Evolutionary conservation across 2,797 vertebrate genomes (phyloP).

Genomic region (Aeoliscus strigatus): DNA sequence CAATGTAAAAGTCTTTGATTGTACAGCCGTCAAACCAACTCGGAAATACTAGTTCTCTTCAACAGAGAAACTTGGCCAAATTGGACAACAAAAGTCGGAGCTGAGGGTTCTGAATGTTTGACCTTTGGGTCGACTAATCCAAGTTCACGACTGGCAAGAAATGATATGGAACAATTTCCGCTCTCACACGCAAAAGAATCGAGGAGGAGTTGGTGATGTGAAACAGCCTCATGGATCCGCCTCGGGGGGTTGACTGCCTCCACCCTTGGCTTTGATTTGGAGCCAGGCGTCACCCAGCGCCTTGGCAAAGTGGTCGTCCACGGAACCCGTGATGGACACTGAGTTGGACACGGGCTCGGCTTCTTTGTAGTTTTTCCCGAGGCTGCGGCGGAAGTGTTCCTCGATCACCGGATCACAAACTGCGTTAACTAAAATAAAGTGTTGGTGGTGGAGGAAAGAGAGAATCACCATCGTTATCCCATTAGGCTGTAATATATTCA

Average conservation of each 20-base stretch:
- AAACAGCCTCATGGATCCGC: constrained; percentile 75
- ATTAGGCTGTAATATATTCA: background rate
- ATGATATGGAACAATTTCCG: constrained; percentile 29
- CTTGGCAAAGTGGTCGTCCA: constrained; percentile 98
- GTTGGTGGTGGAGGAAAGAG: constrained; percentile 1
- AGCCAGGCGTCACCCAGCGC: constrained; percentile 95
- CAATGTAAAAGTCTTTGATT: constrained; percentile 39
- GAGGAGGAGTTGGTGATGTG: constrained; percentile 56
- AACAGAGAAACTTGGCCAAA: constrained; percentile 5
- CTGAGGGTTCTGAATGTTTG: constrained; percentile 19
- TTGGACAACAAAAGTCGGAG: constrained; percentile 32
- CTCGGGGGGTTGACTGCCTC: constrained; percentile 69
- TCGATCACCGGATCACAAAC: constrained; percentile 94
- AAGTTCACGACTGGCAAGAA: constrained; percentile 53
- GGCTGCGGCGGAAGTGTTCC: constrained; percentile 96
- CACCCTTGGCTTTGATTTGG: constrained; percentile 91
- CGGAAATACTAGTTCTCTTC: constrained; percentile 12
- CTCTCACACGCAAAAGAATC: constrained; percentile 31
- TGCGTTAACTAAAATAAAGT: constrained; percentile 67
- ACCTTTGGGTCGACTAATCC: constrained; percentile 41
- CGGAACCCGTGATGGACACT: constrained; percentile 93
- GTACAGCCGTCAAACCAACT: constrained; percentile 23
- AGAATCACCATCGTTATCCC: constrained; percentile 6
- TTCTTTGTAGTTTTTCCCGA: constrained; percentile 95
- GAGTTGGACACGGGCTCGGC: constrained; percentile 86